These are phyloP conservation scores for Loxodonta africana DNA, from an alignment of 2,113 vertebrate species.

Conservation along the genomic window DNA sequence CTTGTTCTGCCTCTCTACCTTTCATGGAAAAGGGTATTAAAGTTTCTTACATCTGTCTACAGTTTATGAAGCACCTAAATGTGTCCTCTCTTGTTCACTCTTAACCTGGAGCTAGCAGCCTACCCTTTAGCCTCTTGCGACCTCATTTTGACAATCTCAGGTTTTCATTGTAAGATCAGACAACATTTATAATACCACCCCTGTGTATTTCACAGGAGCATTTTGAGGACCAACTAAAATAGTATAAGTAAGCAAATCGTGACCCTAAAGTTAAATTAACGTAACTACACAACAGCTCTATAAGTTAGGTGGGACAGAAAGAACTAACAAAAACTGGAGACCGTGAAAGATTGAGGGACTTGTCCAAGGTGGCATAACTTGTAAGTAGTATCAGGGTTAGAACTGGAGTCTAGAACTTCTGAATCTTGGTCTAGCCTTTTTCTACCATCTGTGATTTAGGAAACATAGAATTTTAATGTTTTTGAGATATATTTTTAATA, in stretches of 20 bases:
- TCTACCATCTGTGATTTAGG: not conserved
- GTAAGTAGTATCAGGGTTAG: not conserved
- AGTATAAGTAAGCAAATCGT: not conserved
- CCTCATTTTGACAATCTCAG: not conserved
- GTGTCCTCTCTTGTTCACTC: not conserved
- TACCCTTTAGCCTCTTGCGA: rapidly evolving
- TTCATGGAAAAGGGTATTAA: not conserved
- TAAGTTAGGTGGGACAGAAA: not conserved
- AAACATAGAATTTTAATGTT: not conserved
- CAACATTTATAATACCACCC: not conserved
- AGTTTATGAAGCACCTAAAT: not conserved
- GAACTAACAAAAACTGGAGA: not conserved
- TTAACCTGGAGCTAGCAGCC: not conserved
- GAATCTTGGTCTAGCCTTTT: not conserved
- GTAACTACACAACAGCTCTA: not conserved
- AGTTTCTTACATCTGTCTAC: not conserved
- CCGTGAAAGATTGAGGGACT: not conserved
- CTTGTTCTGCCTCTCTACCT: rapidly evolving
- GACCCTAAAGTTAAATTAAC: too few species aligned
- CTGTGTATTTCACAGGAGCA: rapidly evolving
- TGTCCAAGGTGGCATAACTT: not conserved
- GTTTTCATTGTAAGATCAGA: not conserved
- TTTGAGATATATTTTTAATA: not conserved
- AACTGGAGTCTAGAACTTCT: not conserved
- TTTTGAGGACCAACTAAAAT: not conserved